Evolutionary conservation across 1,140 invertebrate species (phyloP), one percentile per base, ranked within the genome.

Genomic region (Lepidurus couesii): DNA sequence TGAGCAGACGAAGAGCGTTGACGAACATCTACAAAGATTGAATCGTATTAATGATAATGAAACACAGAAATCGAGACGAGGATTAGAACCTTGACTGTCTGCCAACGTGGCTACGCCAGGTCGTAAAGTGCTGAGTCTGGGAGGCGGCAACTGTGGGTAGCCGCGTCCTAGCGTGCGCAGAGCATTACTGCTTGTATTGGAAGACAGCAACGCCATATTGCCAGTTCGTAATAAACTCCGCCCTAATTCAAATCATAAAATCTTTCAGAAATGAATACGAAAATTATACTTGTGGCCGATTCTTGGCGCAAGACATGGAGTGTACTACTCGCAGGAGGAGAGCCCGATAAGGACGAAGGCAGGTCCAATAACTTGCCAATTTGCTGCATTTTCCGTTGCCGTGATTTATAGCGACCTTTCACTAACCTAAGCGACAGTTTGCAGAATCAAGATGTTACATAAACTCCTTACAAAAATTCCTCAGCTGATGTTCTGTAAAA

Each of bases 351-450:
- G 13, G 75, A 73, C 24, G 75, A 73, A 26, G 26, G 73, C 13
- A 98, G 92, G 83, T 98, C 96, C 7, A 99, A 86, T 10, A 99
- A 86, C 74, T 91, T 90, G 7, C 95, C 96, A 78, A 99, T 98
- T 85, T 97, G 93, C 82, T 93, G 92, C 92, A 99, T 95, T 85
- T 98, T 98, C 83, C 95, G 93, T 83, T 96, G 94, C 2, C 96
- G 89, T n/a, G 96, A 95, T 86, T 96, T 98, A 80, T 94, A 91
- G 42, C 96, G 89, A 73, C 97, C 98, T 85, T 92, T 93, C 16
- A 89, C 90, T 78, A 93, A 84, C 81, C 93, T 93, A 81, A 79
- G 87, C 87, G 83, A 44, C 76, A 81, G 73, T 80, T 76, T 44
- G n/a, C 45, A 80, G 1, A 44, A 77, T 42, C 77, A 7, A 75